Conservation (phyloP, 2,113 vertebrate genomes). For the Cromileptes altivelis region DNA sequence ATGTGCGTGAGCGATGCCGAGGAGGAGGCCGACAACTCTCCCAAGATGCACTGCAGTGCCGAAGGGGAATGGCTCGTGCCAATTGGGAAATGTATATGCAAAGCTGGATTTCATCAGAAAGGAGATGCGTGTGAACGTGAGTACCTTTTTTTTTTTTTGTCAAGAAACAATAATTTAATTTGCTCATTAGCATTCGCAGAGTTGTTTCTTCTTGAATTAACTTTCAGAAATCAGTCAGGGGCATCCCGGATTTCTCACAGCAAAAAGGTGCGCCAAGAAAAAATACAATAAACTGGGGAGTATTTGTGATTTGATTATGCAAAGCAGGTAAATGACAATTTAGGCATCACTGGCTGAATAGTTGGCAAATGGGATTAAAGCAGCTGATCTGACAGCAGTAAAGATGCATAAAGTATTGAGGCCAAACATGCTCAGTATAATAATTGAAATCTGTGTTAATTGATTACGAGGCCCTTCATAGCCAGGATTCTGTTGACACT, state of each 20-base stretch:
- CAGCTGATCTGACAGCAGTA: slow-evolving; percentile 60
- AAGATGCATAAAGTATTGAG: slow-evolving; percentile 66
- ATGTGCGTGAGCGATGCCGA: slow-evolving; percentile 95
- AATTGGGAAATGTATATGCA: slow-evolving; percentile 99
- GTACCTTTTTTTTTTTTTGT: slow-evolving; percentile 74
- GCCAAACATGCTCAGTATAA: slow-evolving; percentile 49
- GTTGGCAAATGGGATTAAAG: slow-evolving; percentile 64
- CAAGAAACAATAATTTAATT: not conserved
- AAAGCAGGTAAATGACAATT: slow-evolving; percentile 56
- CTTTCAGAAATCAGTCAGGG: slow-evolving; percentile 5
- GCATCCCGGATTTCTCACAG: slow-evolving; percentile 15
- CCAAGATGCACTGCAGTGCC: slow-evolving; percentile 99
- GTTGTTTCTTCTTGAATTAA: slow-evolving; percentile 11
- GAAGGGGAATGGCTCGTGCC: slow-evolving; percentile 99
- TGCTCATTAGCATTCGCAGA: not conserved
- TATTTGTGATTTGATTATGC: slow-evolving; percentile 57
- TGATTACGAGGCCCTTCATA: slow-evolving; percentile 86
- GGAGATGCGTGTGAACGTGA: slow-evolving; percentile 98
- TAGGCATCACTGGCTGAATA: slow-evolving; percentile 19
- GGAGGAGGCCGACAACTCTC: slow-evolving; percentile 97
- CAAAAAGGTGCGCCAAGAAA: not conserved
- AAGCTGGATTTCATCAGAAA: slow-evolving; percentile 98
- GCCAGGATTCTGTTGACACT: slow-evolving; percentile 83
- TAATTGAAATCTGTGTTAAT: slow-evolving; percentile 84
- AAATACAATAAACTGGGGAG: slow-evolving; percentile 2